phyloP scores from a whole-genome alignment of 2,113 vertebrate genomes.

The Sinocyclocheilus anophthalmus region DNA sequence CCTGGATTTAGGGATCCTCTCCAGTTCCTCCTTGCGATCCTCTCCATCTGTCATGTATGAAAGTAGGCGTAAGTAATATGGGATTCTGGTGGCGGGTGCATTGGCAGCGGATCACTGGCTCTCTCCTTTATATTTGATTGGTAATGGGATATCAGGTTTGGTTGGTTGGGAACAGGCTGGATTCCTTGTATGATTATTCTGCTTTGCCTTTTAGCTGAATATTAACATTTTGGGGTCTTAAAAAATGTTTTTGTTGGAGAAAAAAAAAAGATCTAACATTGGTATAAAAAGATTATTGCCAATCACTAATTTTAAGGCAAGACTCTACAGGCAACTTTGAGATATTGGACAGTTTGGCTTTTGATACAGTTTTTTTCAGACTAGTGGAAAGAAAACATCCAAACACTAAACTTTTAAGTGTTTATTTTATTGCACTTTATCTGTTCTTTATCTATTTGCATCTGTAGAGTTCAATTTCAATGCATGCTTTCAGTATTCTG shows the following conservation, averaged over 20 bases:
- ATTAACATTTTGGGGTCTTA: neutral
- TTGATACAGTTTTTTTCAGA: neutral
- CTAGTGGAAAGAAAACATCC: neutral
- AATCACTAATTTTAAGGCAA: neutral
- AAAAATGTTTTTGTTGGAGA: neutral
- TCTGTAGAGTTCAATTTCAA: neutral
- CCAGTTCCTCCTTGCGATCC: too few relatives aligned
- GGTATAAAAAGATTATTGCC: neutral
- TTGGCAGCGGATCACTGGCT: constrained; percentile 56
- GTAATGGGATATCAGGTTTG: neutral
- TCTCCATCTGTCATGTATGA: too few relatives aligned
- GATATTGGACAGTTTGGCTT: neutral
- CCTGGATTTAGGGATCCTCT: too few relatives aligned
- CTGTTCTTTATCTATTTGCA: neutral
- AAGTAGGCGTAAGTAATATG: constrained; percentile 97
- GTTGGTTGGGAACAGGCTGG: neutral
- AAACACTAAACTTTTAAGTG: neutral
- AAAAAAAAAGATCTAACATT: neutral
- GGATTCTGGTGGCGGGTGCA: constrained; percentile 72
- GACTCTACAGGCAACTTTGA: neutral
- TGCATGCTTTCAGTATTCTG: neutral
- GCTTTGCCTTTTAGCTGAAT: neutral
- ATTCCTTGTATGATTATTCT: neutral
- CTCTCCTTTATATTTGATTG: constrained; percentile 44
- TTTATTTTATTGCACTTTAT: neutral